These are phyloP conservation scores for Augochlora pura DNA, from an alignment of 1,140 invertebrate genomes.

Conservation along the genomic window DNA sequence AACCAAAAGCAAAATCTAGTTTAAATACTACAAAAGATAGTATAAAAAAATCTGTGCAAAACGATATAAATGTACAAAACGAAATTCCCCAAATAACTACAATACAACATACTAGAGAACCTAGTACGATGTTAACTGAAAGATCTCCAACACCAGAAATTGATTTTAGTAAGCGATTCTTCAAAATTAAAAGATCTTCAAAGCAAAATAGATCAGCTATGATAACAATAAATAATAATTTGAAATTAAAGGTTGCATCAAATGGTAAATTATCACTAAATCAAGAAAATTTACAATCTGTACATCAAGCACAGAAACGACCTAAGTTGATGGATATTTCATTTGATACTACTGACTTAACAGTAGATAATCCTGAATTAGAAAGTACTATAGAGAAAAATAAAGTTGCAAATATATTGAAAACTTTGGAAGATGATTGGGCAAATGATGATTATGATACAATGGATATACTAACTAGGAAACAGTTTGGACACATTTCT, in stretches of 20 bases:
- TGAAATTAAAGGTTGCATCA: constrained; percentile 65
- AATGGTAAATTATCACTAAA: constrained; percentile 55
- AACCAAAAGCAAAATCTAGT: constrained; percentile 62
- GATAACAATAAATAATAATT: constrained; percentile 68
- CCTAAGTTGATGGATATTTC: constrained; percentile 32
- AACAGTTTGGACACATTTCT: constrained; percentile 27
- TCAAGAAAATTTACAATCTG: constrained; percentile 38
- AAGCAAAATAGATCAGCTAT: constrained; percentile 53
- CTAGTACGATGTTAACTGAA: neutral
- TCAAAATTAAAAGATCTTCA: constrained; percentile 67
- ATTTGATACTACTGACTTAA: constrained; percentile 71
- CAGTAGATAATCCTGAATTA: constrained; percentile 66
- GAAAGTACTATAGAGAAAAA: constrained; percentile 55
- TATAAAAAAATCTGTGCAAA: neutral
- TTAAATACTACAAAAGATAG: constrained; percentile 20
- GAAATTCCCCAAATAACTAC: neutral
- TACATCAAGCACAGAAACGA: constrained; percentile 37
- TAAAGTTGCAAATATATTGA: constrained; percentile 67
- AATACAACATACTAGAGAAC: neutral
- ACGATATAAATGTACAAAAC: neutral
- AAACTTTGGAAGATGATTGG: constrained; percentile 76
- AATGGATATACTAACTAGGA: constrained; percentile 56
- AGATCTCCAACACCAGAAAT: constrained; percentile 40
- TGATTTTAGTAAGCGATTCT: constrained; percentile 71
- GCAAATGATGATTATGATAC: constrained; percentile 71